Conservation (phyloP, 2,888 invertebrate species). For the Nomada fucata region DNA sequence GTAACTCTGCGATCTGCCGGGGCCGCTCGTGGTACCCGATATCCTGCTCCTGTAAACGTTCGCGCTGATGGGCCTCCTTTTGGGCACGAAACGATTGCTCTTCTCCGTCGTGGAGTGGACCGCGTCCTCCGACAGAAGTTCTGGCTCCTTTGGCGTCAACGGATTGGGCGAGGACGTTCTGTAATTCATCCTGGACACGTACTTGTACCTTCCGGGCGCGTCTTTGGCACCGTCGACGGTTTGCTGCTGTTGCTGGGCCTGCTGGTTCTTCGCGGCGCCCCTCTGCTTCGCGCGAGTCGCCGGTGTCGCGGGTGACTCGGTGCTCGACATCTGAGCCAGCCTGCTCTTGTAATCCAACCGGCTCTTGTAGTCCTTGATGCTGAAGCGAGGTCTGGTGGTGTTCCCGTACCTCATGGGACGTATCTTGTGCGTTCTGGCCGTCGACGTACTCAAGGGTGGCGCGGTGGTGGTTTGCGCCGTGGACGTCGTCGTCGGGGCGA, state of each 20-base stretch:
- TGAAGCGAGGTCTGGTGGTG: constrained; percentile 89
- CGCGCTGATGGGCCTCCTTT: constrained; percentile 73
- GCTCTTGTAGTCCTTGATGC: constrained; percentile 91
- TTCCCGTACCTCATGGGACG: constrained; percentile 81
- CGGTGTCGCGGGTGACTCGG: constrained; percentile 55
- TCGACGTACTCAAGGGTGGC: constrained; percentile 52
- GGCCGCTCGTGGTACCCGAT: constrained; percentile 54
- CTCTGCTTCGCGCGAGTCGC: constrained; percentile 56
- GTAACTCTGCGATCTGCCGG: constrained; percentile 33
- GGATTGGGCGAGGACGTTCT: constrained; percentile 73
- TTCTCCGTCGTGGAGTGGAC: constrained; percentile 73
- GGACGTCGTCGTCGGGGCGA: constrained; percentile 62
- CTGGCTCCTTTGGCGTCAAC: constrained; percentile 47
- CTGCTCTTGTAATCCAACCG: constrained; percentile 85
- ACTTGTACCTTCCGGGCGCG: constrained; percentile 77
- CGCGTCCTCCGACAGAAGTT: constrained; percentile 29
- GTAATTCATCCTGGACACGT: constrained; percentile 76
- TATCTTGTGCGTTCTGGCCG: constrained; percentile 74
- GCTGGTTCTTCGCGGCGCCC: constrained; percentile 41
- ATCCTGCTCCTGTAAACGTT: constrained; percentile 78
- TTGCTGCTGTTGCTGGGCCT: constrained; percentile 50
- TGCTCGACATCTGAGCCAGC: constrained; percentile 65
- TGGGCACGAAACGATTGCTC: constrained; percentile 75
- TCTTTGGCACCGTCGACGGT: constrained; percentile 63
- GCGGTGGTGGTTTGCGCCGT: constrained; percentile 47